Conservation (phyloP, 2,113 vertebrate genomes). For the Chaetodon auriga region DNA sequence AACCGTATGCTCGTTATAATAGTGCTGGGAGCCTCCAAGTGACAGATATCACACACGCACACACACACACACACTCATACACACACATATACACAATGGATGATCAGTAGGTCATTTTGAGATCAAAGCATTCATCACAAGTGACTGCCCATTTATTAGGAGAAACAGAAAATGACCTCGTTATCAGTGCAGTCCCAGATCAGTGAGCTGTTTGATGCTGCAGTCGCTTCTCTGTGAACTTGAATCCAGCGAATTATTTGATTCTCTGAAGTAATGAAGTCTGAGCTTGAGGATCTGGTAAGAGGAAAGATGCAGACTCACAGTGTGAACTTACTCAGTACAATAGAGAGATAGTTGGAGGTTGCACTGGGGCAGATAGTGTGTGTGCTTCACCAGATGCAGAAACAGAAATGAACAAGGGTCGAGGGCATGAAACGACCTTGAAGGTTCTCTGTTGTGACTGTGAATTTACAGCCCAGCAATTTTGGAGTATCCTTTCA, state of each 20-base stretch:
- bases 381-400: background rate
- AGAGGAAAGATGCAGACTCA: background rate
- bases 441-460: slow-evolving; percentile 23
- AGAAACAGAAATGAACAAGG: background rate
- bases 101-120: slow-evolving; percentile 67
- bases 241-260: background rate
- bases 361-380: slow-evolving; percentile 10
- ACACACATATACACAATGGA: slow-evolving; percentile 57
- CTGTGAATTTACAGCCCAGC: slow-evolving; percentile 30
- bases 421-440: background rate
- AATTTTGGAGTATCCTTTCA: slow-evolving; percentile 46
- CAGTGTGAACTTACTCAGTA: background rate
- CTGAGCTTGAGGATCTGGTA: background rate
- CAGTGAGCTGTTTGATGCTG: background rate
- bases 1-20: slow-evolving; percentile 82
- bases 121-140: slow-evolving; percentile 69
- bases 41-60: slow-evolving; percentile 75
- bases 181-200: slow-evolving; percentile 24
- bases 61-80: slow-evolving; percentile 40
- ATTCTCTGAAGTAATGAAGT: slow-evolving; percentile 1
- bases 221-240: background rate
- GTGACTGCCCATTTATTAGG: slow-evolving; percentile 55
- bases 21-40: slow-evolving; percentile 78
- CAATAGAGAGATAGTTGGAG: background rate
- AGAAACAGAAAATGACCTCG: slow-evolving; percentile 46